A percentile compares a stretch with the other conserved stretches of the same genome.
These are phyloP conservation scores for Hemiprocne comata DNA, from an alignment of 2,113 vertebrate species.

Conservation along the genomic window DNA sequence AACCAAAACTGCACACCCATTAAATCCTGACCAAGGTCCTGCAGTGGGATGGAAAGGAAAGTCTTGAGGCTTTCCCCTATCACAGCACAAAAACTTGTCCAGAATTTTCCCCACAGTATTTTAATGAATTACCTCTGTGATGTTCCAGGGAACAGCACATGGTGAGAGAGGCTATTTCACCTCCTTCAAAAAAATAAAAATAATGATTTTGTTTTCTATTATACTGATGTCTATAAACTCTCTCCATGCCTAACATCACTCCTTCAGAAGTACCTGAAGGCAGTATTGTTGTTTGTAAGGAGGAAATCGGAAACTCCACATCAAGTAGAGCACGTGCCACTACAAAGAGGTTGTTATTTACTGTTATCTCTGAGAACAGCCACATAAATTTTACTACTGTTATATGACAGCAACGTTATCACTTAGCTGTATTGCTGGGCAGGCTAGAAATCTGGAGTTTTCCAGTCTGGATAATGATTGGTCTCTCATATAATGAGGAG, in stretches of 20 bases:
- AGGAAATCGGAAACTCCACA: neutral
- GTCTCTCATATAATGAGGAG: slow-evolving; percentile 2
- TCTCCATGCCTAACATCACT: neutral
- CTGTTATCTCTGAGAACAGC: neutral
- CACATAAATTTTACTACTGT: neutral
- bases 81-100: neutral
- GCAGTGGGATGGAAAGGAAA: neutral
- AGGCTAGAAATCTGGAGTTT: neutral
- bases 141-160: neutral
- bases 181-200: neutral
- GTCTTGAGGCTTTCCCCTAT: neutral
- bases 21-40: neutral
- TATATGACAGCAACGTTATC: neutral
- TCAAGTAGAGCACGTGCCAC: neutral
- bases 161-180: neutral
- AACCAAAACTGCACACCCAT: neutral
- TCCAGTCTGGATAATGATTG: neutral
- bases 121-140: neutral
- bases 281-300: neutral
- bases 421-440: neutral
- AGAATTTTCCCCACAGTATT: neutral
- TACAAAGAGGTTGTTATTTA: neutral
- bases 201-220: neutral
- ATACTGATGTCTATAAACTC: neutral
- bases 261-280: neutral